Percentiles rank a stretch among this genome's conserved stretches.
phyloP scores from a whole-genome alignment of 2,113 vertebrate genomes.

The Diglossa brunneiventris region DNA sequence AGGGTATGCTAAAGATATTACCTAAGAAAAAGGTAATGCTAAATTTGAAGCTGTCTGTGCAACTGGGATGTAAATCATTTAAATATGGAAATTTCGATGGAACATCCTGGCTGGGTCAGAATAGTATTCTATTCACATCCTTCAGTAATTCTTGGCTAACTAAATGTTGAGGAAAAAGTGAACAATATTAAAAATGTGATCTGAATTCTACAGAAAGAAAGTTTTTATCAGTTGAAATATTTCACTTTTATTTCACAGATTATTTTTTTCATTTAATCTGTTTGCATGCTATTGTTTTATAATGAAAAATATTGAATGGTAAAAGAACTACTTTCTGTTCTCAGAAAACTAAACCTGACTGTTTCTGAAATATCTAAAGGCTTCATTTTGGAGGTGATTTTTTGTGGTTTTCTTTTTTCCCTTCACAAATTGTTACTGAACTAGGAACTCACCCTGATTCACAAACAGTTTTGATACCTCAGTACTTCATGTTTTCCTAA shows the following conservation, averaged over 20 bases:
- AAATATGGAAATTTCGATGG: neutral
- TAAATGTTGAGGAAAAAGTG: neutral
- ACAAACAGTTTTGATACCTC: neutral
- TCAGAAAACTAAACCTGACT: neutral
- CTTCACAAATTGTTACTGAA: neutral
- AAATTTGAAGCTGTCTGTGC: neutral
- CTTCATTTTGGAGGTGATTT: accelerated
- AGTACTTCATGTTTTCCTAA: neutral
- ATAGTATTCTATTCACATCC: neutral
- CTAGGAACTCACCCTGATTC: neutral
- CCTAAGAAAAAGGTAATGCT: neutral
- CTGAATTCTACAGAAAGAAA: neutral
- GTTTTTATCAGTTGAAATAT: neutral
- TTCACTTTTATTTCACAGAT: neutral
- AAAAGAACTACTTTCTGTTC: neutral
- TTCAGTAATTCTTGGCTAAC: neutral
- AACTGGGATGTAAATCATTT: neutral
- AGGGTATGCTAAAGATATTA: neutral
- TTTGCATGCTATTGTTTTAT: neutral
- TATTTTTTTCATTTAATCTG: neutral
- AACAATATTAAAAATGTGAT: neutral
- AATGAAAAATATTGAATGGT: neutral
- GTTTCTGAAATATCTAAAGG: neutral
- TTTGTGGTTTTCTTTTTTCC: no score
- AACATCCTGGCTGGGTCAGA: neutral